These are phyloP conservation scores for Cranoglanis bouderius DNA, from an alignment of 2,113 vertebrate species.

Conservation along the genomic window DNA sequence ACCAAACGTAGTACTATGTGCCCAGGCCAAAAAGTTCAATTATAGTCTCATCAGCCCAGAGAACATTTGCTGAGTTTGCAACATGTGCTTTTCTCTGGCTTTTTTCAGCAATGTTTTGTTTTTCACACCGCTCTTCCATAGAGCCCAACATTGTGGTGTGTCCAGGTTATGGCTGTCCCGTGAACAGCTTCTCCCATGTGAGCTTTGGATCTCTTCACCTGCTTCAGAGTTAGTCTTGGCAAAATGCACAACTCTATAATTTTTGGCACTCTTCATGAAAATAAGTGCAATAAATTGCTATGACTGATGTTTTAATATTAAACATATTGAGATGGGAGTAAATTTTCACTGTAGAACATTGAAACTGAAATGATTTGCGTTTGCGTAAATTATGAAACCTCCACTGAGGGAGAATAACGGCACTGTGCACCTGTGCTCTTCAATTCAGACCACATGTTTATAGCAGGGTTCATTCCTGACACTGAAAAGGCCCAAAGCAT, in stretches of 20 bases:
- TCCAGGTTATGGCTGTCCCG: background rate
- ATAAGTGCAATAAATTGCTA: background rate
- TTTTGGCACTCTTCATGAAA: background rate
- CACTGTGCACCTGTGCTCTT: background rate
- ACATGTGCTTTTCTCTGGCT: background rate
- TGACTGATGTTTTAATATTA: background rate
- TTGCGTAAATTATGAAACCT: background rate
- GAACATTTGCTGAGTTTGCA: background rate
- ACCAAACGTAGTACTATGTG: background rate
- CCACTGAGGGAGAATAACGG: background rate
- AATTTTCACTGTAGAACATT: background rate
- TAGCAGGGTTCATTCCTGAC: background rate
- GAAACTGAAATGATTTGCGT: background rate
- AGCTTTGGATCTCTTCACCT: no score
- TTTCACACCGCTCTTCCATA: background rate
- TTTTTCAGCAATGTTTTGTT: background rate
- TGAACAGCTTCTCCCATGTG: background rate
- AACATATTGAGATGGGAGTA: background rate
- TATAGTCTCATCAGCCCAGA: background rate
- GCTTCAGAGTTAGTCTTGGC: background rate
- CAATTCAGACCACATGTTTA: background rate
- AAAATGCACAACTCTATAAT: background rate
- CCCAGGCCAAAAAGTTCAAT: background rate
- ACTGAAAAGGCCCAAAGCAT: background rate
- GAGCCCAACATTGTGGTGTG: background rate